Base-by-base conservation (phyloP, 2,888 invertebrate genomes). In the Ophion obscuratus region DNA sequence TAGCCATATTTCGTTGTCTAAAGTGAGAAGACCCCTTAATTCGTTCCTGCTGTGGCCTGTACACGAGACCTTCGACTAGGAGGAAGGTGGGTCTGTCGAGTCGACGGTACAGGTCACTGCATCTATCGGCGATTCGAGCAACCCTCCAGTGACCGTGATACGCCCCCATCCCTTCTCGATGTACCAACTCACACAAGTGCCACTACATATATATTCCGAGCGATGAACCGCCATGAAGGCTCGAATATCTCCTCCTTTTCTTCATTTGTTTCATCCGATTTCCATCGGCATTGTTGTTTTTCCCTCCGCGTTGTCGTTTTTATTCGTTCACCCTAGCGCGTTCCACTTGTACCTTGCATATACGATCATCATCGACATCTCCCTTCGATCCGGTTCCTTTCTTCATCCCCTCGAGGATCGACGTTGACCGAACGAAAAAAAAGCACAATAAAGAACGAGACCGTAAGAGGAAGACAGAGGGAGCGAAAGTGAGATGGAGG, bases 81-180 rank as follows among this genome's bases (percentile, higher is more conserved):
- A 40, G 7, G 73, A 11, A 59, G 73, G 36, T 10, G 20, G 9
- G n/a, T 36, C 31, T 2, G 9, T 76, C 81, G 75, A 82, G 40
- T 70, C 47, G 71, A 88, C 59, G 84, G 86, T 73, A 89, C 90
- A 88, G 74, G 84, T 80, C 71, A 76, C 90, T 86, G 89, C 92
- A 92, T 91, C 92, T 92, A 81, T 88, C 87, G 91, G 91, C 74
- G 80, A 83, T 76, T 75, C 79, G 14, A 27, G 75, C 87, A 92
- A 91, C 90, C 90, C 87, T 75, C 83, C 87, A 88, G 85, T 88
- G 91, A 88, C 88, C 89, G 87, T 88, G 88, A 88, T 88, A 88
- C 88, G 84, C 79, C 71, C 80, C 86, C 40, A 87, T 81, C 85
- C 88, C 66, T 87, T 84, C 87, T 68, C 74, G 9, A 40, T 40